phyloP scores from a whole-genome alignment of 1,140 invertebrate species.

The Bombus polaris region DNA sequence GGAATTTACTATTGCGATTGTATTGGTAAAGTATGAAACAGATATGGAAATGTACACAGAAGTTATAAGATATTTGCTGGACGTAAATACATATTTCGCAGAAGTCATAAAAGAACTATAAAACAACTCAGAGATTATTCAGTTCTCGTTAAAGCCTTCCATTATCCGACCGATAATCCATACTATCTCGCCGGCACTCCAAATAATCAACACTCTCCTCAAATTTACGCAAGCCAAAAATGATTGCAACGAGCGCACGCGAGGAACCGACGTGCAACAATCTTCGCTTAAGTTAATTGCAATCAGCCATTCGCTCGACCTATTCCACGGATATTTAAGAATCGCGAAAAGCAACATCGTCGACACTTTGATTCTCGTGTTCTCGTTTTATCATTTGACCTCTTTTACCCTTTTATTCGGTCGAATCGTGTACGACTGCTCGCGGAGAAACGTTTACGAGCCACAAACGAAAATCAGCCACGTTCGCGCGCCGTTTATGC shows the following conservation, averaged over 20 bases:
- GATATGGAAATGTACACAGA: too few relatives aligned
- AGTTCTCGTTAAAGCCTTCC: neutral
- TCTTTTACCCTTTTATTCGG: neutral
- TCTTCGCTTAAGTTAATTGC: constrained; percentile 6
- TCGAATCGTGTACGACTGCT: neutral
- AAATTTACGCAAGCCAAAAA: neutral
- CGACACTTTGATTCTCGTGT: neutral
- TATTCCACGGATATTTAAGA: neutral
- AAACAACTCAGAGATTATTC: neutral
- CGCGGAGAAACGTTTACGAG: neutral
- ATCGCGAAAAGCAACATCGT: neutral
- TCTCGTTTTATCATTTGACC: neutral
- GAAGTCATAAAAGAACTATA: too few relatives aligned
- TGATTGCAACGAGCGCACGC: neutral
- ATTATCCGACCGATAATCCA: neutral
- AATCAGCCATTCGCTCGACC: neutral
- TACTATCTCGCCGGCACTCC: neutral
- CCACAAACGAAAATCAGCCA: neutral
- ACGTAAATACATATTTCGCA: too few relatives aligned
- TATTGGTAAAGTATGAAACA: too few relatives aligned
- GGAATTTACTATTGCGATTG: too few relatives aligned
- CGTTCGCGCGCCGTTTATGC: neutral
- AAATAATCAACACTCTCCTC: neutral
- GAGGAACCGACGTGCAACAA: neutral
- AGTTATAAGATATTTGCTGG: too few relatives aligned